Conservation (phyloP, 2,113 vertebrate species). For the Salvelinus namaycush region DNA sequence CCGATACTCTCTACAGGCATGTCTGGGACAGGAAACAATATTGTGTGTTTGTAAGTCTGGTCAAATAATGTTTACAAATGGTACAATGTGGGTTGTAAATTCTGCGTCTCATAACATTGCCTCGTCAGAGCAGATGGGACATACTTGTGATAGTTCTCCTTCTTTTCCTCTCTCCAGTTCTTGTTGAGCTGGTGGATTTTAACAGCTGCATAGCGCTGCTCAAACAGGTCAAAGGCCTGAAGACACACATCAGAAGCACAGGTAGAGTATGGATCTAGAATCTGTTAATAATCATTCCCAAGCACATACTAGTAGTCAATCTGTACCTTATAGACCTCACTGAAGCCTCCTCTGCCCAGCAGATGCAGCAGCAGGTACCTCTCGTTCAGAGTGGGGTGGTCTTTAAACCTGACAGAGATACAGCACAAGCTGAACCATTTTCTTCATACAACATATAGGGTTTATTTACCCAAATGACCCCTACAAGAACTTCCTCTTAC, state of each 20-base stretch:
- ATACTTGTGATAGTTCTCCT: conserved; percentile 99
- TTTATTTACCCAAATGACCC: not conserved
- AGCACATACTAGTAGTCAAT: not conserved
- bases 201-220: conserved; percentile 97
- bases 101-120: not conserved
- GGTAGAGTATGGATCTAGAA: not conserved
- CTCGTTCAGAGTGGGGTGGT: conserved; percentile 97
- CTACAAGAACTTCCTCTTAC: not conserved
- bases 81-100: not conserved
- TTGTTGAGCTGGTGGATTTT: conserved; percentile 99
- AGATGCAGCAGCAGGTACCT: conserved; percentile 95
- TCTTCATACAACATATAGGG: not conserved
- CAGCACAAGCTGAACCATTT: not conserved
- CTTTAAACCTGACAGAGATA: conserved; percentile 88
- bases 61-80: too few species aligned
- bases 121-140: conserved; percentile 29
- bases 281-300: not conserved
- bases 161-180: conserved; percentile 99
- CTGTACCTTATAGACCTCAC: conserved; percentile 99
- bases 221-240: conserved; percentile 98
- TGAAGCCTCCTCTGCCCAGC: conserved; percentile 97
- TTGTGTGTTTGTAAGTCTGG: not conserved
- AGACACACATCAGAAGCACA: not conserved
- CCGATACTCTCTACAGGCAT: conserved; percentile 98
- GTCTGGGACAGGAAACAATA: conserved; percentile 72